A percentile compares a stretch with the other conserved stretches of the same genome.
These are phyloP conservation scores for Chaunax sp. DNA, from an alignment of 2,797 vertebrate species.

Conservation along the genomic window DNA sequence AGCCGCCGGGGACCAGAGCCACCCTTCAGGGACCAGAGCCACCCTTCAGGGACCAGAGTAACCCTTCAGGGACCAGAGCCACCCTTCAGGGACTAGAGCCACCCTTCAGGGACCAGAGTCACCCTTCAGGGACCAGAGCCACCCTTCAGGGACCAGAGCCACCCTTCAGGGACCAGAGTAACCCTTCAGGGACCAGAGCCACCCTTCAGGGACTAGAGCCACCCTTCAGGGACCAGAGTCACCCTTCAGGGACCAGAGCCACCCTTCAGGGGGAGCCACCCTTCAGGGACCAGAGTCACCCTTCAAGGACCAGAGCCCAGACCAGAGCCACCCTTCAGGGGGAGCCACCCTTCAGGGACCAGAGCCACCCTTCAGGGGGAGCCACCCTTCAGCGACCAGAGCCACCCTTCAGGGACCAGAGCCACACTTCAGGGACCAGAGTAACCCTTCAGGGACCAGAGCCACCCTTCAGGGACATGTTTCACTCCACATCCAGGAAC, in stretches of 20 bases:
- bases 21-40: background rate
- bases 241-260: conserved; percentile 52
- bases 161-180: conserved; percentile 51
- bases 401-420: conserved; percentile 51
- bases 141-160: conserved; percentile 52
- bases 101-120: conserved; percentile 51
- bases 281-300: conserved; percentile 51
- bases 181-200: no score
- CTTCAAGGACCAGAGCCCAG: conserved; percentile 45
- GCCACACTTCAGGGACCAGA: conserved; percentile 43
- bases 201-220: conserved; percentile 52
- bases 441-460: conserved; percentile 30
- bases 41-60: no score
- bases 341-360: conserved; percentile 52
- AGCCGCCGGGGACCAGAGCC: conserved; percentile 24
- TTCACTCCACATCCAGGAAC: conserved; percentile 51
- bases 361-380: conserved; percentile 53
- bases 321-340: conserved; percentile 53
- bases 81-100: no score
- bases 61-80: no score
- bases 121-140: conserved; percentile 52
- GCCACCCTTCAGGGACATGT: conserved; percentile 49
- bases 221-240: conserved; percentile 51
- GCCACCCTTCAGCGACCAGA: no score
- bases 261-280: conserved; percentile 55